Evolutionary conservation across 1,140 invertebrate species (phyloP).

Genomic region (Drosophila nebulosa): DNA sequence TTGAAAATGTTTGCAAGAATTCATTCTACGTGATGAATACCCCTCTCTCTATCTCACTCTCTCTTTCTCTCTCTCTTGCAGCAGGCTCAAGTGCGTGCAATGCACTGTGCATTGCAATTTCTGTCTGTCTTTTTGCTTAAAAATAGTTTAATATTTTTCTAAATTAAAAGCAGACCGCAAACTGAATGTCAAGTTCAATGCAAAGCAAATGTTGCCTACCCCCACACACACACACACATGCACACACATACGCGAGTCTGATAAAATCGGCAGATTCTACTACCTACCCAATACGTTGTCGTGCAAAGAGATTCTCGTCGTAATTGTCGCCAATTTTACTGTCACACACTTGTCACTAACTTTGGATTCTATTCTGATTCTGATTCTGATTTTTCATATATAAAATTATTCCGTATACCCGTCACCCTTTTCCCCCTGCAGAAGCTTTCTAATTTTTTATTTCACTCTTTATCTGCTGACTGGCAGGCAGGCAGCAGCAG

Average conservation of each 20-base stretch:
- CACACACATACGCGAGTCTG: background rate
- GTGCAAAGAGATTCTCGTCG: constrained; percentile 46
- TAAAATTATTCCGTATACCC: background rate
- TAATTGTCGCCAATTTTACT: constrained; percentile 68
- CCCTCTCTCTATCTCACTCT: too few relatives aligned
- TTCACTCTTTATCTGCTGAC: background rate
- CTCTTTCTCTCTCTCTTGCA: too few relatives aligned
- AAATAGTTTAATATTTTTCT: constrained; percentile 67
- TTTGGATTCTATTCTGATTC: constrained; percentile 48
- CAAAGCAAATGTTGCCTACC: constrained; percentile 42
- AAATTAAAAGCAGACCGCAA: constrained; percentile 67
- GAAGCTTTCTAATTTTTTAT: background rate
- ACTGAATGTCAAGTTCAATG: constrained; percentile 73
- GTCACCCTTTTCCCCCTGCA: background rate
- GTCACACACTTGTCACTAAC: constrained; percentile 48
- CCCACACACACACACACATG: constrained; percentile 9
- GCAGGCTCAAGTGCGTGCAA: constrained; percentile 41
- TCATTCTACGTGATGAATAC: background rate
- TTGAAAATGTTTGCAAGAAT: background rate
- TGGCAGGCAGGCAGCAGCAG: too few relatives aligned
- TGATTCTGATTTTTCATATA: constrained; percentile 41
- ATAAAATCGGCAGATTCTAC: background rate
- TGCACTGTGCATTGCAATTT: constrained; percentile 21
- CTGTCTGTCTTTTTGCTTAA: constrained; percentile 20
- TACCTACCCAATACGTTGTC: constrained; percentile 15